Evolutionary conservation across 2,888 invertebrate genomes (phyloP), one percentile per base, ranked within the genome.

Genomic region (Odiellus spinosus): DNA sequence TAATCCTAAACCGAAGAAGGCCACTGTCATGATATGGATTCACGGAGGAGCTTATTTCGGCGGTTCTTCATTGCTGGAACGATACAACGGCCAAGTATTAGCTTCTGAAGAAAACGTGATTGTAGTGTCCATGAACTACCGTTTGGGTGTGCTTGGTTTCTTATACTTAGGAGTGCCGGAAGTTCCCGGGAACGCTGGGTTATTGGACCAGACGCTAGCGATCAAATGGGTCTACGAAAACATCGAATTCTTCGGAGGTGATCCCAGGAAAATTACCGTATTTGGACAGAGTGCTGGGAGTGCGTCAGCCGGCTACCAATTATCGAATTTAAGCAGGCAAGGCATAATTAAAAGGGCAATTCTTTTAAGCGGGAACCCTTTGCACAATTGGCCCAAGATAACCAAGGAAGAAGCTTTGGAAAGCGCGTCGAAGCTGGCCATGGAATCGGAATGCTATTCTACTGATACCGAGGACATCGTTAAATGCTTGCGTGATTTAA

Each of bases 21-120:
- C 26, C 8, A 8, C 26, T 6, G 86, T 87, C 0, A 77, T 88
- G 35, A 80, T 88, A 0, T 69, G 59, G 58, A 52, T 61, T 18
- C 58, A 60, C 5, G 61, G 61, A 1, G 60, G 59, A 18, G 60
- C 57, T 6, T 61, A 68, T 57, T 42, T 18, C 19, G 34, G 44
- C 3, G 54, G 54, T 1, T 48, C 48, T 3, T 42, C 50, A 8
- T 44, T 43, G n/a, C 32, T 49, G 15, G 67, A 67, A 15, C 65
- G 66, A 53, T 71, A 70, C 57, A 71, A 73, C 58, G 72, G 69
- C 35, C 67, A 69, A 42, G 64, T 66, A 2, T 58, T 73, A 42
- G 68, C 72, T 2, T 62, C 67, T 34, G 64, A 64, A 46, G 70
- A 69, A 3, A 61, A 67, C 44, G 65, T 70, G 46, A 65, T 73